A percentile compares a stretch with the other conserved stretches of the same genome.
These are phyloP conservation scores for Zophobas morio DNA, from an alignment of 1,140 invertebrate species.

Conservation along the genomic window DNA sequence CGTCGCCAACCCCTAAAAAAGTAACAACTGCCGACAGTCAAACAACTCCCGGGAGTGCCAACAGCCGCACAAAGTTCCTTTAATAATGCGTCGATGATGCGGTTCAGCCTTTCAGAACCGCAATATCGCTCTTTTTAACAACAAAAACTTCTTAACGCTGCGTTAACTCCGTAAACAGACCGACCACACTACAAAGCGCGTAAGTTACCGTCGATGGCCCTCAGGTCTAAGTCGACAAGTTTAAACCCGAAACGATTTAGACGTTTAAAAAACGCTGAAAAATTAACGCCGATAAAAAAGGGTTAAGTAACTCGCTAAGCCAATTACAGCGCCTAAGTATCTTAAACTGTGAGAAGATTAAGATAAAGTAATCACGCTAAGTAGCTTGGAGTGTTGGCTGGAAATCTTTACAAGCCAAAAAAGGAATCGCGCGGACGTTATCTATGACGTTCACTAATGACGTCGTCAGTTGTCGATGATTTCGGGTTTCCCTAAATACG, in stretches of 20 bases:
- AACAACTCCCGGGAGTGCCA: too few relatives aligned
- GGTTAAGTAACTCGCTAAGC: background rate
- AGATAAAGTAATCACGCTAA: constrained; percentile 38
- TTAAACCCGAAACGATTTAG: too few relatives aligned
- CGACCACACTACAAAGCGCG: constrained; percentile 31
- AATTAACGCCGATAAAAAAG: background rate
- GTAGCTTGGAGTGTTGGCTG: background rate
- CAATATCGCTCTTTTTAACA: constrained; percentile 12
- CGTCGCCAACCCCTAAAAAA: background rate
- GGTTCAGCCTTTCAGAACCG: background rate
- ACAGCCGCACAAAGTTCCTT: background rate
- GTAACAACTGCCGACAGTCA: too few relatives aligned
- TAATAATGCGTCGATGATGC: constrained; percentile 1
- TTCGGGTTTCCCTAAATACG: too few relatives aligned
- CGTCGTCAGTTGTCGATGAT: too few relatives aligned
- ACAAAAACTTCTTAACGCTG: constrained; percentile 27
- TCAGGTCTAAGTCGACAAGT: background rate
- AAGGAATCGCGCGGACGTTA: too few relatives aligned
- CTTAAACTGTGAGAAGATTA: constrained; percentile 32
- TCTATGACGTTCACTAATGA: too few relatives aligned
- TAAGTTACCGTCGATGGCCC: constrained; percentile 22
- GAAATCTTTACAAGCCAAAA: too few relatives aligned
- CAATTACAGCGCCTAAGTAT: constrained; percentile 14
- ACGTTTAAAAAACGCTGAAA: background rate
- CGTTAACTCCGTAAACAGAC: constrained; percentile 16